Conservation (phyloP, 1,140 invertebrate genomes). For the Oedothorax gibbosus region DNA sequence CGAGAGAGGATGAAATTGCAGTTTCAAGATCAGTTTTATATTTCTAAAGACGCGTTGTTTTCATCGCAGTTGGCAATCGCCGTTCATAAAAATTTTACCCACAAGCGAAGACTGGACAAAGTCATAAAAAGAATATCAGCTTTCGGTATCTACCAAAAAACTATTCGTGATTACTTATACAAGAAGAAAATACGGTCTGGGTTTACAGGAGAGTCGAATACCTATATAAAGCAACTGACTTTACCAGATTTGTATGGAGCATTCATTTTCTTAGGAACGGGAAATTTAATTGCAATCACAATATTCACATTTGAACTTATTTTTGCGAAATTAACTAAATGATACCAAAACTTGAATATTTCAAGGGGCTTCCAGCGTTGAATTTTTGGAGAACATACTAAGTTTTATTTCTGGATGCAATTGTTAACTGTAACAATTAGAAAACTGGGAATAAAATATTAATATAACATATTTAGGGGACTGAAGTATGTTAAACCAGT, state of each 20-base stretch:
- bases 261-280: neutral
- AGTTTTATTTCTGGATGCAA: too few relatives aligned
- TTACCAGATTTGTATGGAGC: slow-evolving; percentile 2
- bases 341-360: too few relatives aligned
- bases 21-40: slow-evolving; percentile 15
- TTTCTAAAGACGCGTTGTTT: slow-evolving; percentile 9
- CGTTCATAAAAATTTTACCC: neutral
- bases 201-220: too few relatives aligned
- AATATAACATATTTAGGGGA: too few relatives aligned
- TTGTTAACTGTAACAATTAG: too few relatives aligned
- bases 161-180: neutral
- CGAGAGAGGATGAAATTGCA: neutral
- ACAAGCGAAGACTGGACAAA: neutral
- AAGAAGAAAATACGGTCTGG: neutral
- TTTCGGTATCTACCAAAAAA: slow-evolving; percentile 3
- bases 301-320: neutral
- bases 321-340: too few relatives aligned
- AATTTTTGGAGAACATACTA: too few relatives aligned
- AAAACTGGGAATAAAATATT: too few relatives aligned
- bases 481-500: too few relatives aligned
- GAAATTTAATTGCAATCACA: neutral
- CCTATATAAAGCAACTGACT: neutral
- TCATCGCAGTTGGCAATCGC: neutral
- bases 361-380: too few relatives aligned
- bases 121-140: neutral